Conservation (phyloP, 2,113 vertebrate genomes). For the Cololabis saira region DNA sequence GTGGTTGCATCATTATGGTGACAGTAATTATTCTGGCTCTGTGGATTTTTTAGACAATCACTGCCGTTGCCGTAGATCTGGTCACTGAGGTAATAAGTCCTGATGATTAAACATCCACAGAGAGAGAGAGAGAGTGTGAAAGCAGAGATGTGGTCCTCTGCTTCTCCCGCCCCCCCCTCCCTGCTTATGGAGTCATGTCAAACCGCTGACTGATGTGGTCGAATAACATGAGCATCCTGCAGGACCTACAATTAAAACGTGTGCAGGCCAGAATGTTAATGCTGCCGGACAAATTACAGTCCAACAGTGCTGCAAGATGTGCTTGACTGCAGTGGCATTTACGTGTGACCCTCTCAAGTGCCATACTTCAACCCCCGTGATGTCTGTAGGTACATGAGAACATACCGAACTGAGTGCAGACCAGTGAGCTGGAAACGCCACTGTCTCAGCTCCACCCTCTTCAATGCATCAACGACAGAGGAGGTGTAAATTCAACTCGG, state of each 20-base stretch:
- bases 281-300: conserved; percentile 1
- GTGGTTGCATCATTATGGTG: conserved; percentile 62
- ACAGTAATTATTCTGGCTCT: conserved; percentile 49
- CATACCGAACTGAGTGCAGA: conserved; percentile 46
- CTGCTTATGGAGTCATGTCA: conserved; percentile 38
- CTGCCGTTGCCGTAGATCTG: conserved; percentile 79
- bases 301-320: no score
- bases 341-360: conserved; percentile 18
- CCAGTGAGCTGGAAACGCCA: conserved; percentile 24
- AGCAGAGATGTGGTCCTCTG: neutral
- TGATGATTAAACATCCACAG: conserved; percentile 69
- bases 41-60: conserved; percentile 68
- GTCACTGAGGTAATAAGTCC: conserved; percentile 78
- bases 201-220: conserved; percentile 73
- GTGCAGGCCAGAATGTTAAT: conserved; percentile 59
- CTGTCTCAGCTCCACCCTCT: conserved; percentile 11
- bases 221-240: conserved; percentile 39
- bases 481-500: neutral
- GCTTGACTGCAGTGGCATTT: conserved; percentile 47
- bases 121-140: conserved; percentile 22
- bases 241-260: conserved; percentile 32
- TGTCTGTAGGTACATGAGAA: conserved; percentile 29
- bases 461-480: conserved; percentile 19
- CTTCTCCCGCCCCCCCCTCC: conserved; percentile 9
- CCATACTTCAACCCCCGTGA: conserved; percentile 21